Evolutionary conservation across 2,113 vertebrate species (phyloP), one percentile per base, ranked within the genome.

Genomic region (Spheniscus mendiculus): DNA sequence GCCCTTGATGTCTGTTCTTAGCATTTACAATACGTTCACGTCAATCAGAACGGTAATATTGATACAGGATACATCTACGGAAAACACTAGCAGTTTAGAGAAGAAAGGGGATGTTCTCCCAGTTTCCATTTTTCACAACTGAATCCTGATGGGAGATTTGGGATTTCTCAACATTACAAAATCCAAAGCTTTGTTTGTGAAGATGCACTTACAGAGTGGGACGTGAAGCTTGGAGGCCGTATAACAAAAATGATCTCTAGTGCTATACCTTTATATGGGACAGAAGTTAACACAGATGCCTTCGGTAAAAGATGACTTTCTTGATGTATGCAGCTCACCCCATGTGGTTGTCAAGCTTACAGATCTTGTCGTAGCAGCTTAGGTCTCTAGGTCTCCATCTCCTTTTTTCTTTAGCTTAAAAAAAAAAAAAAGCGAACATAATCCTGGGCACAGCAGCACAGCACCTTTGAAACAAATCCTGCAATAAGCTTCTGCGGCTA

Each of bases 371-470:
- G 49, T 30, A 49, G 65, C 90, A 87, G 61, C 84, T 59, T 85
- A 44, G 73, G 69, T 71, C 94, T 88, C 82, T 80, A 76, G 47
- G 32, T 85, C 44, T 94, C 88, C 88, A 93, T 94, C 92, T 95
- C 85, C 85, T 85, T 94, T 88, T 82, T 45, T 19, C 52, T 90
- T 71, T 0, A 53, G 73, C 15, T 49, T 47, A 14, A 19, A 5
- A 44, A 70, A 34, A 29, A 34, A 76, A 36, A 62, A 59, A 38
- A 34, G 12, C 32, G 52, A 58, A 42, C 7, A 15, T 44, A 66
- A 18, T 79, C 17, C 56, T 74, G 70, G 52, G 55, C 84, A 66
- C 58, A 87, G 86, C 58, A 84, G 63, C 81, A 70, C 42, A 67
- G 47, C 65, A 63, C 42, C 52, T 87, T 71, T 50, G 61, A 59